Evolutionary conservation across 2,113 vertebrate genomes (phyloP), one percentile per base, ranked within the genome.

Genomic region (Scomber colias): DNA sequence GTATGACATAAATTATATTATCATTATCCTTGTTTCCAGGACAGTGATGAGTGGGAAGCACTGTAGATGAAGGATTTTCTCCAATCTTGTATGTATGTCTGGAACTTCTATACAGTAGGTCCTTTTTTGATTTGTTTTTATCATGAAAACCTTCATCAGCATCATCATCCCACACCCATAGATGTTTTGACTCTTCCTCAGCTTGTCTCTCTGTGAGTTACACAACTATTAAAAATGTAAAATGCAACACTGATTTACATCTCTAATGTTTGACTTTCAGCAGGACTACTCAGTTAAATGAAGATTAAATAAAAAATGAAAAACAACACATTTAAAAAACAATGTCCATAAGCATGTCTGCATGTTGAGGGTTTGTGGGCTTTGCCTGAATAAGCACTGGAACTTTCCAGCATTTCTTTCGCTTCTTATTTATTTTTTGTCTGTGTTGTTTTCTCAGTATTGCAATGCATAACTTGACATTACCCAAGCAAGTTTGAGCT

Each of bases 401-500:
- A 95, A 94, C 92, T 92, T 95, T 93, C 92, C 89, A 87, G 82
- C 83, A 71, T 94, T 93, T 94, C 90, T 93, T 87, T 89, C 83
- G 82, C 75, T 89, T 56, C 70, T 93, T 95, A 92, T 94, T 95
- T 94, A 93, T 94, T 95, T 93, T 95, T 94, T 92, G 91, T 94
- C 95, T 93, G 91, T 92, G 95, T 95, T 76, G 93, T 95, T 96
- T 96, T 95, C 94, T 95, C 94, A 91, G 94, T 93, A 93, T 95
- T 93, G 94, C 95, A 95, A 96, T 91, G 92, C 95, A 96, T 91
- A 94, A 95, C 95, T 96, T 96, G 94, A 96, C 94, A 95, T 96
- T 96, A 96, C 95, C 96, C 96, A 95, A 95, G 95, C 95, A 95
- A 93, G 95, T 95, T 96, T 95, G 95, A 96, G 96, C 93, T 77